Percentiles rank a stretch among this genome's conserved stretches.
These are phyloP conservation scores for Actinernus sp. DNA, from an alignment of 92 coral and sea anemone species.

Conservation along the genomic window DNA sequence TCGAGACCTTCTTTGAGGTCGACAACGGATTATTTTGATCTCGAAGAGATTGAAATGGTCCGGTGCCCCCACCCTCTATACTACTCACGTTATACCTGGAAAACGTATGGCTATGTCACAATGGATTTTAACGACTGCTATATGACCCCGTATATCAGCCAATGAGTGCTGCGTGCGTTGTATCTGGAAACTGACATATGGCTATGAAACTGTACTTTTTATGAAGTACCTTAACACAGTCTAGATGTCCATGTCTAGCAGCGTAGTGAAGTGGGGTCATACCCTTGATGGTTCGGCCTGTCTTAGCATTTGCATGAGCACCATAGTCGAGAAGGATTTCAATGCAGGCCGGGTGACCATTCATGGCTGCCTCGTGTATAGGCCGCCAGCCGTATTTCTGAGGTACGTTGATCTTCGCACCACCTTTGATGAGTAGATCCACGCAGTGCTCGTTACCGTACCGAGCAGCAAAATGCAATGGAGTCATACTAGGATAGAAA, in stretches of 20 bases:
- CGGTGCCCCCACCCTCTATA: too few species aligned
- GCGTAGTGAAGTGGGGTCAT: constrained; percentile 79
- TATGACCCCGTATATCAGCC: too few species aligned
- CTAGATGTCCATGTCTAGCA: constrained; percentile 74
- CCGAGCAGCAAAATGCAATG: constrained; percentile 80
- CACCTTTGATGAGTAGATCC: constrained; percentile 41
- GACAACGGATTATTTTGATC: too few species aligned
- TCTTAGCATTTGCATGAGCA: constrained; percentile 64
- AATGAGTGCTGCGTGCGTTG: too few species aligned
- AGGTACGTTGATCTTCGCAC: constrained; percentile 64
- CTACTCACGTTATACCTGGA: too few species aligned
- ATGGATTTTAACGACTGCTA: too few species aligned
- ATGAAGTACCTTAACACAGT: constrained; percentile 60
- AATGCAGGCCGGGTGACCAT: constrained; percentile 70
- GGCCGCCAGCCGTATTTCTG: constrained; percentile 88
- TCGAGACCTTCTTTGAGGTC: too few species aligned
- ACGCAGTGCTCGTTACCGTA: constrained; percentile 68
- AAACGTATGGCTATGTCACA: too few species aligned
- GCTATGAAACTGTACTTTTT: too few species aligned
- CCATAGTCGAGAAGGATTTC: constrained; percentile 56
- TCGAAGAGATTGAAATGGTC: too few species aligned
- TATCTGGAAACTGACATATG: too few species aligned
- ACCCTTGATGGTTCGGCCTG: constrained; percentile 58
- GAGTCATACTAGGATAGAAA: constrained; percentile 43
- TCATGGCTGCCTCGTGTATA: constrained; percentile 80